Evolutionary conservation across 2,888 invertebrate genomes (phyloP).

Genomic region (Platynereis dumerilii): DNA sequence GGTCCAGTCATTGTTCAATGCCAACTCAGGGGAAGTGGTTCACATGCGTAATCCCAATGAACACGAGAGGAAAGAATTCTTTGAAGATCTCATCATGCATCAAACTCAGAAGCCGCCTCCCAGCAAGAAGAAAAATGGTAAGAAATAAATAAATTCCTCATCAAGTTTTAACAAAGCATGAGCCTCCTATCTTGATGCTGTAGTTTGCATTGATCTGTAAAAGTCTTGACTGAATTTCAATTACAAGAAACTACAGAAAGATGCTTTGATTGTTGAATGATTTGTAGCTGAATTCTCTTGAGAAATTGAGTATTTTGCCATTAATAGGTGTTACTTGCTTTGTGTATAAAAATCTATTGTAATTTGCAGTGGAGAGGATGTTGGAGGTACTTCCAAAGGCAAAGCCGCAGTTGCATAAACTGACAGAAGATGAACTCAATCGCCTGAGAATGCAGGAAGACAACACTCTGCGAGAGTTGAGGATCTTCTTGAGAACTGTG

Average conservation of each 20-base stretch:
- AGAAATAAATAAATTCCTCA: too few species aligned
- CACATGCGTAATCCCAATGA: slow-evolving; percentile 71
- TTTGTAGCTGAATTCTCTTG: too few species aligned
- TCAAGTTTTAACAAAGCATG: too few species aligned
- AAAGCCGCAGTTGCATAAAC: slow-evolving; percentile 70
- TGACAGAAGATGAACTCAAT: slow-evolving; percentile 70
- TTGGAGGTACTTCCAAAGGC: slow-evolving; percentile 72
- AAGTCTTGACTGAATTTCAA: too few species aligned
- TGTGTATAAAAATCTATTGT: too few species aligned
- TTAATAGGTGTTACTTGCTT: not conserved
- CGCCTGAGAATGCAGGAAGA: slow-evolving; percentile 78
- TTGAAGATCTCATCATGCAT: slow-evolving; percentile 71
- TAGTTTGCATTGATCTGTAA: too few species aligned
- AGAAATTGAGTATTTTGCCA: too few species aligned
- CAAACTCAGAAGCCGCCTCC: slow-evolving; percentile 39
- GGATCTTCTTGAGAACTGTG: slow-evolving; percentile 86
- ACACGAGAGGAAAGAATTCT: slow-evolving; percentile 74
- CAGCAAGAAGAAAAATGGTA: slow-evolving; percentile 45
- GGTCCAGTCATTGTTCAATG: slow-evolving; percentile 73
- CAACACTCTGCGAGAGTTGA: slow-evolving; percentile 78
- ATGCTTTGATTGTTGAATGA: too few species aligned
- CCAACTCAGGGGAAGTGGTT: slow-evolving; percentile 71
- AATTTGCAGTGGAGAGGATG: slow-evolving; percentile 27
- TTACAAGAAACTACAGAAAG: too few species aligned
- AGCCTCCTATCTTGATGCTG: too few species aligned